Evolutionary conservation across 2,797 vertebrate species (phyloP), one percentile per base, ranked within the genome.

Genomic region (Mormyrops attenuatus): DNA sequence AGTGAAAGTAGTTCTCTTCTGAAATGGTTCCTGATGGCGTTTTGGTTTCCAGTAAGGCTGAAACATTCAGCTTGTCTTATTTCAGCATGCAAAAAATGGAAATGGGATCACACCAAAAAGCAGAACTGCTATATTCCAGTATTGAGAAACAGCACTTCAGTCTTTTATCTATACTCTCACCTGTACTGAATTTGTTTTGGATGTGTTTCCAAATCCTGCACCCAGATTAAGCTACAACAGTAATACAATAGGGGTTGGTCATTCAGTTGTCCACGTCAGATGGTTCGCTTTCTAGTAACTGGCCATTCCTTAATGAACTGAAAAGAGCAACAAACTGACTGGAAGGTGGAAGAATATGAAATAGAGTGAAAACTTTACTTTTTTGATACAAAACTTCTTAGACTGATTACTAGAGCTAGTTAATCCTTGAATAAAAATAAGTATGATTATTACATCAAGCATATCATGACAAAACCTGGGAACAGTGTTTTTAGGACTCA

Each of bases 1-100:
- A 82, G 41, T 82, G 77, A 82, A 82, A 82, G 77, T 8, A 82
- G 41, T 44, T 47, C 77, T 82, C 77, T n/a, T 82, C 77, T 82
- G 41, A 82, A 82, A 82, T 82, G 41, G 41, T 82, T 47, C 77
- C 41, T n/a, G 38, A n/a, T 47, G 77, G 17, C 20, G 0, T 47
- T 47, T 82, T 44, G 38, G 77, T 82, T 47, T n/a, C 1, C 17
- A 9, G 17, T 22, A 38, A 13, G 30, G 15, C 69, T 38, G 69
- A 38, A 73, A 34, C 66, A 73, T 73, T 73, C 66, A 34, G 69
- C 69, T 47, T 47, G 41, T 44, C 41, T 47, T 82, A 41, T 6
- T 44, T 47, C 69, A 77, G 34, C 13, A 41, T 77, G 66, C 9
- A 69, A 41, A n/a, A 80, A 44, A 47, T 2, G 66, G 38, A 80